Base-by-base conservation (phyloP, 37 sponge, comb jelly and placozoan genomes). In the Aplysina aerophoba region DNA sequence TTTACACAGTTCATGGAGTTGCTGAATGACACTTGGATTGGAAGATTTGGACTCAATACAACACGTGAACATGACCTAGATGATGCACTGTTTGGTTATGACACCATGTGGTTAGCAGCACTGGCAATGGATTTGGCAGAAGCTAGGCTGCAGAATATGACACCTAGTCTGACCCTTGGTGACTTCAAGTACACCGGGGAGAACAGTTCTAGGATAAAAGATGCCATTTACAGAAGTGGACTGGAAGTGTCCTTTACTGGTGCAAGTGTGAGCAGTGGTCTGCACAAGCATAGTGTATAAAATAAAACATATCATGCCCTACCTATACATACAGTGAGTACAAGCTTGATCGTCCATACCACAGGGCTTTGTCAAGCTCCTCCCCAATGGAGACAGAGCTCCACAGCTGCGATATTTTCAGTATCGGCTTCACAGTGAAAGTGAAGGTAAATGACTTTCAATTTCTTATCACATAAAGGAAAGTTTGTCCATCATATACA, bases 41-140 rank as follows among this genome's bases (percentile, higher is more conserved):
- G 31, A 0, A 31, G 24, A 0, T 20, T 25, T 31, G 56, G 20
- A 12, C 55, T 34, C 4, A 81, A 71, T 40, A 25, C 27, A 17
- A 36, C 62, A 24, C 35, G 50, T 3, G 50, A 44, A 44, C 50
- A 11, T 44, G 50, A 73, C 2, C 30, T 33, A 25, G 12, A 59
- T 38, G 74, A 82, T 15, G 62, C 74, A 0, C 82, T 58, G 44
- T 82, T 72, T 63, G 34, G 61, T 44, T 84, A 88, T 54, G 92
- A 92, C 86, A 84, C 89, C 17, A 62, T 88, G n/a, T 89, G 89
- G 89, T 28, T 86, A 22, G 87, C 83, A 30, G 92, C 84, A 16
- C 86, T 86, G 1, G 89, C 87, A 27, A 87, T 92, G 1, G 64
- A 88, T 44, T 44, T 1, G 38, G 38, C 50, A 19, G 38, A 75